These are phyloP conservation scores for Drosophila mauritiana DNA, from an alignment of 1,140 invertebrate species.

Conservation along the genomic window DNA sequence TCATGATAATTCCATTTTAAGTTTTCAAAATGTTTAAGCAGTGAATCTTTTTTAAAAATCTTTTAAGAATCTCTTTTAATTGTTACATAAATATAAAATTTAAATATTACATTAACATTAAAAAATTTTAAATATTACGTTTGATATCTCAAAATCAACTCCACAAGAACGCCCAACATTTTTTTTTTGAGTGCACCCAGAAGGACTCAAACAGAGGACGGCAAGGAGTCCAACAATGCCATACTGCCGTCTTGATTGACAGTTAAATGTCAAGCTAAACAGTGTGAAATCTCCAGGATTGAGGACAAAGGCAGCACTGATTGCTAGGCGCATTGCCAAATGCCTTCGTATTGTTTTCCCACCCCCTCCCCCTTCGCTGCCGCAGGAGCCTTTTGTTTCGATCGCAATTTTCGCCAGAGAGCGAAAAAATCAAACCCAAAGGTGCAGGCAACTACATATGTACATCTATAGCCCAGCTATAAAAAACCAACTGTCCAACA, in stretches of 20 bases:
- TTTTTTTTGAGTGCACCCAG: slow-evolving; percentile 20
- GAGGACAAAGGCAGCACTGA: slow-evolving; percentile 71
- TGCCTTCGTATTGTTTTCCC: slow-evolving; percentile 73
- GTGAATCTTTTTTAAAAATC: no score
- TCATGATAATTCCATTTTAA: no score
- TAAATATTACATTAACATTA: no score
- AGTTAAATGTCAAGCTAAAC: slow-evolving; percentile 82
- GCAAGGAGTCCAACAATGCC: slow-evolving; percentile 57
- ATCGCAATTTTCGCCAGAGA: slow-evolving; percentile 36
- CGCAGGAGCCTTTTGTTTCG: slow-evolving; percentile 61
- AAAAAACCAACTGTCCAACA: slow-evolving; percentile 61
- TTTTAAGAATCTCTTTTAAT: no score
- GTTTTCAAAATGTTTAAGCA: no score
- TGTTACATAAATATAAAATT: no score
- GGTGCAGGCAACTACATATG: slow-evolving; percentile 26
- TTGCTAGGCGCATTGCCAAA: slow-evolving; percentile 73
- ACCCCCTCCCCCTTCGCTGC: slow-evolving; percentile 14
- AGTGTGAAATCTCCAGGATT: slow-evolving; percentile 69
- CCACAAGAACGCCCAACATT: no score
- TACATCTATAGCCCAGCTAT: slow-evolving; percentile 12
- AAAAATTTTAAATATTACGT: no score
- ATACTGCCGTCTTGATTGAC: slow-evolving; percentile 63
- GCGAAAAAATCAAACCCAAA: slow-evolving; percentile 38
- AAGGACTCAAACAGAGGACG: slow-evolving; percentile 36
- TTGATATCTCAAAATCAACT: no score